These are phyloP conservation scores for Lamellibrachia luymesi DNA, from an alignment of 1,140 invertebrate species.

Conservation along the genomic window DNA sequence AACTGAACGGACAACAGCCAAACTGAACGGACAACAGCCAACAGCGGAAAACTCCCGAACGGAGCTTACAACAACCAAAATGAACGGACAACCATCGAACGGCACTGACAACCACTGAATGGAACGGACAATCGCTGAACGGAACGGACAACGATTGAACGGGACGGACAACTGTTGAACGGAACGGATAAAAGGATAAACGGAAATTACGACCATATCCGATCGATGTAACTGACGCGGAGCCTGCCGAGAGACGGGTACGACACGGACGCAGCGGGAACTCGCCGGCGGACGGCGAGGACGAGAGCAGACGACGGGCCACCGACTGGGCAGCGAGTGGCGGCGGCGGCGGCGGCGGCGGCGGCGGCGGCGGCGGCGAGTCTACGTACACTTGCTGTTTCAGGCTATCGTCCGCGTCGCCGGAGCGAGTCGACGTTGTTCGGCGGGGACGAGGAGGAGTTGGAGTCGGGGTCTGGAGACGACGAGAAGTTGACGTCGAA, in stretches of 20 bases:
- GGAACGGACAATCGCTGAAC: neutral
- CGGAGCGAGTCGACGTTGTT: neutral
- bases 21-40: neutral
- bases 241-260: neutral
- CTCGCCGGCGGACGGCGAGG: no score
- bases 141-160: neutral
- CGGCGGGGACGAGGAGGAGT: neutral
- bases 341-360: no score
- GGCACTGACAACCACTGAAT: neutral
- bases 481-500: neutral
- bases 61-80: neutral
- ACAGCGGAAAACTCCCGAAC: neutral
- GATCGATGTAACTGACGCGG: neutral
- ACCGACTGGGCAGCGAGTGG: neutral
- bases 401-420: neutral
- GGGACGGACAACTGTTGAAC: neutral
- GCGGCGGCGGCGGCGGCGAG: no score
- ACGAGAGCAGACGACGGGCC: neutral
- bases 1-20: neutral
- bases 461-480: neutral
- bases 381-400: neutral
- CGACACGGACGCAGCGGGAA: neutral
- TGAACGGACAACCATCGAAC: neutral
- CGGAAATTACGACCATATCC: neutral
- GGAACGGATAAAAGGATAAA: neutral